Base-by-base conservation (phyloP, 2,797 vertebrate species). In the Anabacerthia variegaticeps region DNA sequence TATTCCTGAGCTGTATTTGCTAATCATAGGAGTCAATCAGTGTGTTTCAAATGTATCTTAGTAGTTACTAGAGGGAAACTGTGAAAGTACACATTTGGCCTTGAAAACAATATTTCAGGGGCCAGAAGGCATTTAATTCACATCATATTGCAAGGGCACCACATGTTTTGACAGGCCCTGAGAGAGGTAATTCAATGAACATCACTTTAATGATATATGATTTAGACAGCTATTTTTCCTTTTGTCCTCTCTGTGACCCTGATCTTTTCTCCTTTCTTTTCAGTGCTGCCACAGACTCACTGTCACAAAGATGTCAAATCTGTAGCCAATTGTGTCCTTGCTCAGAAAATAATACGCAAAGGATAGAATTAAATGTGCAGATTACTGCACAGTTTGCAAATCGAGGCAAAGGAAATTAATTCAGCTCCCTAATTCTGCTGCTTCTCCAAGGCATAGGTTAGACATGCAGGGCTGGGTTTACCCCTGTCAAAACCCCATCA, bases 201-300 rank as follows among this genome's bases (percentile, higher is more conserved):
- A 97, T 97, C 95, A 95, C 96, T 97, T 94, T 97, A 96, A 97
- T 97, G 91, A 97, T 87, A 85, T 96, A 95, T 96, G 89, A 96
- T 97, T 97, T 93, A 81, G 94, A 96, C 88, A 94, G 71, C 67
- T 95, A 95, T 89, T 92, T 96, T 95, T 67, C 66, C 52, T 86
- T 96, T 95, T 96, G 83, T 93, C 91, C 82, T 95, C 51, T 96
- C 82, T 92, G 61, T 96, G 81, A 97, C 92, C 95, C 92, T 96
- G 77, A 56, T 91, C 74, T 77, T 97, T 95, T 51, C 43, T 78
- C 65, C 32, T 93, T 93, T 94, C 55, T 87, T 72, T 89, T 97
- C 87, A 67, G 34, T 39, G 49, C 65, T 83, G 74, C 80, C 67
- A 67, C 77, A 91, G 76, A 88, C 28, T 95, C 77, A 85, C 86